These are phyloP conservation scores for Ylistrum balloti DNA, from an alignment of 1,140 invertebrate genomes.

Conservation along the genomic window DNA sequence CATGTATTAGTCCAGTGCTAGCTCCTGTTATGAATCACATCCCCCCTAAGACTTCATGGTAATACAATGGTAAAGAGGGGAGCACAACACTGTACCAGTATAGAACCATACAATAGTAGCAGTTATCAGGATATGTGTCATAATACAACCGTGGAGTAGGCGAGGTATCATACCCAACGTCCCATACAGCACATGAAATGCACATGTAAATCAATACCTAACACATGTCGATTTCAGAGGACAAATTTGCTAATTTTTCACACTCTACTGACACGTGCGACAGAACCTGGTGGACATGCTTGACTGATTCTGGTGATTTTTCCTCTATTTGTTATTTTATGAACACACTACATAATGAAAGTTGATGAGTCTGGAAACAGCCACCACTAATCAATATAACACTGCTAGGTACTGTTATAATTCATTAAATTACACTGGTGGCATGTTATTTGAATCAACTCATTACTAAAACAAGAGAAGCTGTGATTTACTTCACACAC, in stretches of 20 bases:
- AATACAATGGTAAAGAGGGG: no score
- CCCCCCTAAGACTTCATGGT: no score
- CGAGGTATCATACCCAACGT: not conserved
- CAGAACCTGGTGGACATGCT: not conserved
- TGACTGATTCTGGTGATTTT: not conserved
- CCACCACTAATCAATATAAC: not conserved
- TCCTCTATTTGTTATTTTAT: not conserved
- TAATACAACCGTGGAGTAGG: not conserved
- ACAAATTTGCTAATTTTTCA: conserved; percentile 21
- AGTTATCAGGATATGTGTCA: not conserved
- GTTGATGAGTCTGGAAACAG: not conserved
- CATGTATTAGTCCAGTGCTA: not conserved
- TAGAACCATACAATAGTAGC: not conserved
- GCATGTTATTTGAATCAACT: not conserved
- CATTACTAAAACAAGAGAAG: not conserved
- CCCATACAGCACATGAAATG: conserved; percentile 30
- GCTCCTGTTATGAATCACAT: not conserved
- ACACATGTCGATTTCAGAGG: conserved; percentile 1
- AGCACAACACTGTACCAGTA: no score
- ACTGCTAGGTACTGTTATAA: not conserved
- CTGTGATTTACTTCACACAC: no score
- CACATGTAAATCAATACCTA: not conserved
- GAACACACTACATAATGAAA: conserved; percentile 16
- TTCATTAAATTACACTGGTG: not conserved
- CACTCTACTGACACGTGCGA: not conserved